These are phyloP conservation scores for Oscheius myriophilus DNA, from an alignment of 2,888 invertebrate genomes.

Conservation along the genomic window DNA sequence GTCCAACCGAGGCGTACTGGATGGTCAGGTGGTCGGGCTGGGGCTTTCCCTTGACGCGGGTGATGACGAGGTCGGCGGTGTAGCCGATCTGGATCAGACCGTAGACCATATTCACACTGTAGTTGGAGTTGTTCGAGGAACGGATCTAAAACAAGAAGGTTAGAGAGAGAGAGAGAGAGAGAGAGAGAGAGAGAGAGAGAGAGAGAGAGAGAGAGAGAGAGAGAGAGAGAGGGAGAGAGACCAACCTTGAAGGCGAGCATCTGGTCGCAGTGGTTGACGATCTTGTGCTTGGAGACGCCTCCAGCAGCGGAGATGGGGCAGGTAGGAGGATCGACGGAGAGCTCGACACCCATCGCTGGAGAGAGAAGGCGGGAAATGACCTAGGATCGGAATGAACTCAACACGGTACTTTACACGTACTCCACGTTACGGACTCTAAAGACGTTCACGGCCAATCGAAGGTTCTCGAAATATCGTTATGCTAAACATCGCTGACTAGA, in stretches of 20 bases:
- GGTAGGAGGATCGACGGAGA: slow-evolving; percentile 45
- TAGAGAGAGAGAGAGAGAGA: too few species aligned
- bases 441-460: too few species aligned
- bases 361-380: too few species aligned
- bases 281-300: slow-evolving; percentile 57
- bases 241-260: slow-evolving; percentile 54
- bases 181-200: too few species aligned
- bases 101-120: slow-evolving; percentile 38
- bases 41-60: slow-evolving; percentile 36
- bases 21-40: slow-evolving; percentile 41
- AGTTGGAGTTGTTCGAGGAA: slow-evolving; percentile 60
- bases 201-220: too few species aligned
- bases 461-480: too few species aligned
- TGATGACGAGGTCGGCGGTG: slow-evolving; percentile 40
- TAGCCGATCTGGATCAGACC: slow-evolving; percentile 42
- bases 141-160: slow-evolving; percentile 29
- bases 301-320: slow-evolving; percentile 60
- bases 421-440: too few species aligned
- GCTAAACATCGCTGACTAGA: too few species aligned
- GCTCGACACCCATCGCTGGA: slow-evolving; percentile 9
- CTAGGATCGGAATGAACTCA: too few species aligned
- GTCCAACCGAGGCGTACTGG: slow-evolving; percentile 39
- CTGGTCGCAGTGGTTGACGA: slow-evolving; percentile 55
- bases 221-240: too few species aligned
- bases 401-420: too few species aligned